phyloP scores from a whole-genome alignment of 2,113 vertebrate genomes.

The Saimiri boliviensis region DNA sequence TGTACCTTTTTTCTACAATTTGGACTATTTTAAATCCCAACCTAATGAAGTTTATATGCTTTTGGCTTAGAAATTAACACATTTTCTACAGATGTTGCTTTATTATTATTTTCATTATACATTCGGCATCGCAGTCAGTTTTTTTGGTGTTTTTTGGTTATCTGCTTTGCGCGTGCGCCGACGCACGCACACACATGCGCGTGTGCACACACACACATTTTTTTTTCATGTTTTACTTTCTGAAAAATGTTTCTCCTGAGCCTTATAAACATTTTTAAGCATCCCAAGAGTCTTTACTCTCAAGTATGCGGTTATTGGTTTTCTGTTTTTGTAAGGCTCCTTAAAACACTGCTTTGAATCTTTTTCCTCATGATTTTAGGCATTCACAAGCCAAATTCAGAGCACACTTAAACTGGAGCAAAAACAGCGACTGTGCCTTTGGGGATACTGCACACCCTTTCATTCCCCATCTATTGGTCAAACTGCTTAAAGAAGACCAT shows the following conservation, averaged over 20 bases:
- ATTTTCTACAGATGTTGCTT: neutral
- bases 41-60: neutral
- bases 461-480: neutral
- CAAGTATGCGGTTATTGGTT: neutral
- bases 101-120: neutral
- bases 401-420: neutral
- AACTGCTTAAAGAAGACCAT: neutral
- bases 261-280: neutral
- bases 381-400: neutral
- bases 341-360: neutral
- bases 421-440: neutral
- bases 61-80: conserved; percentile 1
- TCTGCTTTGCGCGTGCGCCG: neutral
- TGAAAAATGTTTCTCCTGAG: neutral
- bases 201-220: rapidly evolving
- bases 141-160: neutral
- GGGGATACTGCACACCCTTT: neutral
- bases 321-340: neutral
- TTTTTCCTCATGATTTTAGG: neutral
- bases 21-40: neutral
- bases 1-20: neutral
- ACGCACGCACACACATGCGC: no score
- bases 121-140: neutral
- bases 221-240: neutral
- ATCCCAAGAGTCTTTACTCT: neutral